phyloP scores from a whole-genome alignment of 2,797 vertebrate genomes.

The Valencia hispanica region DNA sequence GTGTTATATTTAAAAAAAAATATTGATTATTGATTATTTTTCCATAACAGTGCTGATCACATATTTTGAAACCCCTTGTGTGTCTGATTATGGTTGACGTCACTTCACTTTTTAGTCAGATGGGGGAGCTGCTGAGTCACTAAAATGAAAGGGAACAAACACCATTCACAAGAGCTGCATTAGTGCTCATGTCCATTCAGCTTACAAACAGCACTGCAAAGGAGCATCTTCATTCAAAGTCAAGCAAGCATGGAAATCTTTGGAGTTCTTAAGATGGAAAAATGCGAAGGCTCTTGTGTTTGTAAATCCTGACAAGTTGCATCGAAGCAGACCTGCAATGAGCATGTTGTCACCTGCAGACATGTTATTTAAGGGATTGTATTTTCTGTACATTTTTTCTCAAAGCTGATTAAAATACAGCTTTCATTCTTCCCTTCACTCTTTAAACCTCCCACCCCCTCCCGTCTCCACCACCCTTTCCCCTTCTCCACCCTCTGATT shows the following conservation, averaged over 20 bases:
- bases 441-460: neutral
- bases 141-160: neutral
- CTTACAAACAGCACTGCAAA: conserved; percentile 19
- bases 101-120: conserved; percentile 6
- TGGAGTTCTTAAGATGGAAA: neutral
- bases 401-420: conserved; percentile 36
- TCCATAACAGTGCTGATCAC: neutral
- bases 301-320: neutral
- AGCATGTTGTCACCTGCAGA: neutral
- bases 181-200: conserved; percentile 52
- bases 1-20: neutral
- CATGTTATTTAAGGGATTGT: neutral
- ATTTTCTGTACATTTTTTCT: conserved; percentile 1
- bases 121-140: conserved; percentile 38
- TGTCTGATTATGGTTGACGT: neutral
- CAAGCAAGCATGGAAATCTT: neutral
- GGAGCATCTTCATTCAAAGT: conserved; percentile 48
- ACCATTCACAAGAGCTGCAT: conserved; percentile 55
- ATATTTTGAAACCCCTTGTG: neutral
- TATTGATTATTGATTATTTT: neutral
- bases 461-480: conserved; percentile 4
- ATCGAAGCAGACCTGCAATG: conserved; percentile 2
- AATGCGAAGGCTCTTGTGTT: neutral
- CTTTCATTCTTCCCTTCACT: neutral
- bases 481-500: conserved; percentile 26